Evolutionary conservation across 2,113 vertebrate species (phyloP), one percentile per base, ranked within the genome.

Genomic region (Oreocharis arfaki): DNA sequence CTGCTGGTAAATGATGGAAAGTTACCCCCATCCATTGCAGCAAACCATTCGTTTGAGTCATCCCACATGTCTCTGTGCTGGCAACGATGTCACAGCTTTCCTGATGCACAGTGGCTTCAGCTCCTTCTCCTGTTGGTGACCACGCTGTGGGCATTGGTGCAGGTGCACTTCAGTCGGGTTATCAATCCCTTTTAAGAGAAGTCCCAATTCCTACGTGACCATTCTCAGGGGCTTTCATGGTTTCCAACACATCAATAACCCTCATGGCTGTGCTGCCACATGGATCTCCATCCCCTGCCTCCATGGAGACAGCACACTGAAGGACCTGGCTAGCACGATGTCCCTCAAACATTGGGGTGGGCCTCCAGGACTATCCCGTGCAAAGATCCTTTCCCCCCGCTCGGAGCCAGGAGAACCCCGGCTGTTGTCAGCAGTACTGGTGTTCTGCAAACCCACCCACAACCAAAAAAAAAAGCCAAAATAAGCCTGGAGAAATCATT

Each of bases 131-230:
- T 30, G 13, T 1, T 13, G 41, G 49, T 73, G 59, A n/a, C 79
- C 16, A 60, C 0, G 0, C 39, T 22, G 26, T 3, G 7, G 53
- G 26, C 6, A 2, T 6, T 32, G 55, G 8, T 49, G 49, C 35
- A 56, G 63, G 20, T 32, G 53, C 41, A 21, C 20, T 50, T 67
- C 53, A 59, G 22, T 4, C 33, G 37, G 37, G 13, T 39, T 47
- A 41, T 42, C 50, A 60, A 57, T 42, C 30, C 63, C 4, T 76
- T 56, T 42, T 1, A 1, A 4, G 42, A 63, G 24, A 79, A 79
- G 9, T 37, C 33, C 4, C 10, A 70, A 2, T 30, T 59, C 16
- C 61, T 30, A 6, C 0, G 0, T 24, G 39, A 59, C 17, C 12
- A 3, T 73, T 63, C 42, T 68, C 26, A 42, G 47, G 14, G 2